Percentiles rank a stretch among this genome's conserved stretches.
phyloP scores from a whole-genome alignment of 2,797 vertebrate species.

The Nannoperca australis region DNA sequence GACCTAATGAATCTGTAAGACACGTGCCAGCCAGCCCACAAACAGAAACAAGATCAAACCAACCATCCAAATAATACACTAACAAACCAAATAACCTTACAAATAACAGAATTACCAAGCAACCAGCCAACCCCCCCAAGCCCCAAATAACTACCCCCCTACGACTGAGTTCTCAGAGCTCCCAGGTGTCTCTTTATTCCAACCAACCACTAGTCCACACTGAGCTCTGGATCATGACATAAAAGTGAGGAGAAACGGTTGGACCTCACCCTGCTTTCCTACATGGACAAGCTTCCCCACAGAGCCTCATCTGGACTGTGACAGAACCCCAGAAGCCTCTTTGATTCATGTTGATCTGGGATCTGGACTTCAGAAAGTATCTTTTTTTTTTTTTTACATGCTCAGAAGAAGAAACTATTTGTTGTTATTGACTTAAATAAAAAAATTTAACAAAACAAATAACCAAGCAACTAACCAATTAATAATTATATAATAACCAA shows the following conservation, averaged over 20 bases:
- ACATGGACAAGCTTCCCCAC: neutral
- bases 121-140: neutral
- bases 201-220: neutral
- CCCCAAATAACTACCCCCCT: too few relatives aligned
- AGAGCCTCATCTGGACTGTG: slow-evolving; percentile 18
- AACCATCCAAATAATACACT: neutral
- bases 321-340: neutral
- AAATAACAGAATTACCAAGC: neutral
- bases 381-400: neutral
- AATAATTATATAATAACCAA: neutral
- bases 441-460: neutral
- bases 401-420: neutral
- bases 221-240: slow-evolving; percentile 6
- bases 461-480: neutral
- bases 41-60: neutral
- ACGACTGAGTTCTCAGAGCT: slow-evolving; percentile 52
- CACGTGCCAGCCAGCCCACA: neutral
- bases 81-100: neutral
- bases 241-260: neutral
- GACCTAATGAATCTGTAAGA: neutral
- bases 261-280: neutral
- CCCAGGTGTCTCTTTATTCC: neutral
- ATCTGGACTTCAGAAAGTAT: too few relatives aligned
- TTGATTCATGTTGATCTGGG: neutral
- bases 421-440: neutral